Base-by-base conservation (phyloP, 1,140 invertebrate species). In the Venustaconcha ellipsiformis region DNA sequence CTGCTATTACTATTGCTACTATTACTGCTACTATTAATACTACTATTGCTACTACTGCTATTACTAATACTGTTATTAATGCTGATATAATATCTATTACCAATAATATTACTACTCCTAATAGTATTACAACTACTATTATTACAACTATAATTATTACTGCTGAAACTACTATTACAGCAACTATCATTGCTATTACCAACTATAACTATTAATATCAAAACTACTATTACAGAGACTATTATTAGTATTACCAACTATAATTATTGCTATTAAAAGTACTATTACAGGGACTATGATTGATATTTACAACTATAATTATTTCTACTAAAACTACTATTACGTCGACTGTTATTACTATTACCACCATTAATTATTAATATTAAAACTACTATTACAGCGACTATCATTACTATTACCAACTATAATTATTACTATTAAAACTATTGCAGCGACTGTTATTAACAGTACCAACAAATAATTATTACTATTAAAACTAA, bases 401-500 rank as follows among this genome's bases (percentile, higher is more conserved):
- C 48, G 23, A 26, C 48, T 67, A 48, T 26, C 8, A 67, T 55
- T 37, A 37, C 37, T 37, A 37, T 8, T 37, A 37, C 37, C 23
- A 37, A 37, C 4, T 37, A 37, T 0, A 6, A 37, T 8, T 37
- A 37, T 8, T 37, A 2, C 1, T 37, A 37, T 8, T 37, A 37
- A 4, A 6, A 37, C 4, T 37, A 37, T 8, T 37, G 2, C 37
- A 6, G 8, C 1, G 4, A 37, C 67, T 48, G 57, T 17, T 57
- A 69, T 30, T 69, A 57, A 12, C 57, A 69, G 2, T 69, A 69
- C 67, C 23, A 55, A 69, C 67, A 6, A n/a, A n/a, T n/a, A n/a
- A 69, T 30, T 69, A 55, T 30, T 69, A 69, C 67, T 69, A 69
- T 57, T 69, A 69, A 12, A 55, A 55, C 67, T 69, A n/a, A n/a